Base-by-base conservation (phyloP, 2,888 invertebrate genomes). In the Nipponacmea schrenckii region DNA sequence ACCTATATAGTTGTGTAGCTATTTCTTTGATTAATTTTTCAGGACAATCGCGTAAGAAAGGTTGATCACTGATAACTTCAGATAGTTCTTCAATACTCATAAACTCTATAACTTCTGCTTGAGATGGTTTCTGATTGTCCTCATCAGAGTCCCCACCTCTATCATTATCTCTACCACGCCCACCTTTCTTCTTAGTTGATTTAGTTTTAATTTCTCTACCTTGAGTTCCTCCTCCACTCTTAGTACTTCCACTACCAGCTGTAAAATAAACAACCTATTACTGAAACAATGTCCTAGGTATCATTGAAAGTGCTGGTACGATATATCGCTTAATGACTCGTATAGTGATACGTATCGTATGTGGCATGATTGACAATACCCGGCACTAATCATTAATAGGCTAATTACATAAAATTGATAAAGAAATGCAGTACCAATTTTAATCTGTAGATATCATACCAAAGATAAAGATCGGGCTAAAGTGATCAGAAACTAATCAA, bases 141-240 rank as follows among this genome's bases (percentile, higher is more conserved):
- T 56, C 94, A 79, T 93, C 93, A 68, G 92, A 92, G 3, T 93
- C 94, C 75, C 94, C 94, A 27, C 92, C 92, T 80, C 92, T 93
- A 68, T 92, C 92, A 63, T 91, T 91, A 20, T 69, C 78, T 65
- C 80, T 91, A 90, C 83, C 91, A 77, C 81, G 87, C 75, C 86
- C 80, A 10, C 78, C 79, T 77, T 91, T 91, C 90, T 96, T 97
- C 86, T 97, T 97, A 0, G 94, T 94, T 2, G 96, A 94, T 87
- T 96, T 97, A 0, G 96, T 97, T 91, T 96, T 97, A 0, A 96
- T 96, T 91, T 98, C 97, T 56, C 97, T 91, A 0, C 97, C 97
- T 84, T 97, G 97, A 15, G 94, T 92, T 1, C 97, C 97, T 20
- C 97, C 96, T 17, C 97, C 97, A 67, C 93, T 93, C 91, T 96